phyloP scores from a whole-genome alignment of 2,113 vertebrate genomes.

The Sprattus sprattus region DNA sequence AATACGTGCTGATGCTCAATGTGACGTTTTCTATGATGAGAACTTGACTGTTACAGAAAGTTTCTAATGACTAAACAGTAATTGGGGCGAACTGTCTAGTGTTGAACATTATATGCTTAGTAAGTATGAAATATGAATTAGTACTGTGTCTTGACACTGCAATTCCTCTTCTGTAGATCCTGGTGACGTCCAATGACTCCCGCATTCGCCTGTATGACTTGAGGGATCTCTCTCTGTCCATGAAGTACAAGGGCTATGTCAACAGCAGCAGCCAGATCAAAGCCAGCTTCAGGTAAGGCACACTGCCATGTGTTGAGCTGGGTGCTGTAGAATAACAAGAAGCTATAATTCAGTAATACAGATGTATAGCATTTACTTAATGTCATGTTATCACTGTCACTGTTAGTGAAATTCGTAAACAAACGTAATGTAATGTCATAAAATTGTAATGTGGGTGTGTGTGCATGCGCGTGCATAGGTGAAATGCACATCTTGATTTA shows the following conservation, averaged over 20 bases:
- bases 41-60: too few species aligned
- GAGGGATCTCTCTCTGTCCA: conserved; percentile 94
- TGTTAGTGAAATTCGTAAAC: too few species aligned
- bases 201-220: conserved; percentile 95
- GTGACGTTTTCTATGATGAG: too few species aligned
- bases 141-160: background rate
- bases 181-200: conserved; percentile 97
- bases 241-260: conserved; percentile 98
- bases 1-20: background rate
- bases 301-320: too few species aligned
- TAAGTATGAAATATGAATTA: background rate
- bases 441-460: background rate
- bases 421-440: too few species aligned
- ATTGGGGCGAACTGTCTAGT: too few species aligned
- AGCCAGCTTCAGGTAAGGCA: conserved; percentile 93
- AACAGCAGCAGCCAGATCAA: conserved; percentile 99
- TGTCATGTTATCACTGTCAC: too few species aligned
- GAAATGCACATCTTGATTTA: background rate
- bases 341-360: too few species aligned
- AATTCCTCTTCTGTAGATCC: conserved; percentile 74
- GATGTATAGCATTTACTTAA: background rate
- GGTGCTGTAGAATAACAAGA: too few species aligned
- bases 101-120: too few species aligned
- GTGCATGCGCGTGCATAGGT: background rate
- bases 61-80: too few species aligned